Evolutionary conservation across 2,888 invertebrate species (phyloP).

Genomic region (Cryptops parisi): DNA sequence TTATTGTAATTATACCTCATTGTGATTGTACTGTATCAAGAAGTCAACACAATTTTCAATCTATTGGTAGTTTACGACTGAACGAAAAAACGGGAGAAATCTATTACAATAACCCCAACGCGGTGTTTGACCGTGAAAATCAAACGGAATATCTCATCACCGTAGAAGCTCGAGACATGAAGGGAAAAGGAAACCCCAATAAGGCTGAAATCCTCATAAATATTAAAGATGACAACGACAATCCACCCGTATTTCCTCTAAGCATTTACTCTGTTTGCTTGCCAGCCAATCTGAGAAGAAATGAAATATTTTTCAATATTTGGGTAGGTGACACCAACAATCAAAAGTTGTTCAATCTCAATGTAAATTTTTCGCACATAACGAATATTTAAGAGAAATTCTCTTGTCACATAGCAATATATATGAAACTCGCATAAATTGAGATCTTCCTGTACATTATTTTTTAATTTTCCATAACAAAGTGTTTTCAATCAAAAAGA

Average conservation of each 20-base stretch:
- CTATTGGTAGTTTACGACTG: slow-evolving; percentile 45
- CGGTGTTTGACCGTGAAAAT: slow-evolving; percentile 63
- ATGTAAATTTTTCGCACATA: too few species aligned
- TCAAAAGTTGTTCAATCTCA: background rate
- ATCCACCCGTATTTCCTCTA: slow-evolving; percentile 68
- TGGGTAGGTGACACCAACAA: slow-evolving; percentile 40
- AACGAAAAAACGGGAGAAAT: slow-evolving; percentile 65
- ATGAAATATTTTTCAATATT: slow-evolving; percentile 60
- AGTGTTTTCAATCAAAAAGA: too few species aligned
- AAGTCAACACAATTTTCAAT: too few species aligned
- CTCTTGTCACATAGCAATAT: too few species aligned
- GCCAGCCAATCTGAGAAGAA: slow-evolving; percentile 53
- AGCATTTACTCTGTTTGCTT: slow-evolving; percentile 64
- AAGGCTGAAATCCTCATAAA: slow-evolving; percentile 46
- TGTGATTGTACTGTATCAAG: slow-evolving; percentile 17
- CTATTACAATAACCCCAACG: too few species aligned
- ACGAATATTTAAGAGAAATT: too few species aligned
- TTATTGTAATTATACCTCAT: background rate
- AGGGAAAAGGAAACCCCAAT: slow-evolving; percentile 57
- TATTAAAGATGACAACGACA: slow-evolving; percentile 52
- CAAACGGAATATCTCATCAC: slow-evolving; percentile 50
- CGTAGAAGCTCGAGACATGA: slow-evolving; percentile 76
- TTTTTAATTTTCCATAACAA: too few species aligned
- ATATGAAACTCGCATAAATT: too few species aligned
- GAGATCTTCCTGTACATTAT: too few species aligned